Evolutionary conservation across 2,888 invertebrate genomes (phyloP).

Genomic region (Lacanobia oleracea): DNA sequence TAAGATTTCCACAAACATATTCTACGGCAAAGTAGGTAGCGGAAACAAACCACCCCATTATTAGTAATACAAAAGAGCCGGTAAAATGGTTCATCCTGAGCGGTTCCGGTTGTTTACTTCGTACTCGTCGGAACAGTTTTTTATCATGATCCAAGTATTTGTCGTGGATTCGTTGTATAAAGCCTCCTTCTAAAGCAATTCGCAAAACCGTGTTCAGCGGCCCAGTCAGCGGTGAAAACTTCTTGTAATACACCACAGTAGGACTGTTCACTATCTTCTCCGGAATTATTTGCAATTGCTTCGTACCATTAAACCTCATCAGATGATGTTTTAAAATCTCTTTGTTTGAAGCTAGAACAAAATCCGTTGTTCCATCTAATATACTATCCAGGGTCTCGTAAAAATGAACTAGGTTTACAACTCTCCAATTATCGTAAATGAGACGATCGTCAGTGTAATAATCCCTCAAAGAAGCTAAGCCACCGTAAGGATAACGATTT

Average conservation of each 20-base stretch:
- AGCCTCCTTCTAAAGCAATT: constrained; percentile 74
- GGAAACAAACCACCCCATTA: constrained; percentile 73
- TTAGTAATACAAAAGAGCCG: constrained; percentile 70
- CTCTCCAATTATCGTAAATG: constrained; percentile 74
- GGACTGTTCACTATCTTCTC: constrained; percentile 79
- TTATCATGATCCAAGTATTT: constrained; percentile 64
- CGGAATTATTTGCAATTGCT: constrained; percentile 75
- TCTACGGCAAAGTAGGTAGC: constrained; percentile 74
- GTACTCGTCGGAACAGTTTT: constrained; percentile 56
- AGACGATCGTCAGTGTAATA: constrained; percentile 73
- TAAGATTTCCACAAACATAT: constrained; percentile 66
- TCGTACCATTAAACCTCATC: constrained; percentile 68
- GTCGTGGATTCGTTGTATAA: constrained; percentile 68
- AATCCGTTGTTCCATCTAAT: constrained; percentile 71
- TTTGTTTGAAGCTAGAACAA: constrained; percentile 76
- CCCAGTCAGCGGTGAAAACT: constrained; percentile 70
- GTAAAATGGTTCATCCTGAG: constrained; percentile 71
- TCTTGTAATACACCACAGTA: constrained; percentile 76
- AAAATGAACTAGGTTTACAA: constrained; percentile 59
- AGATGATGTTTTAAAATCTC: constrained; percentile 71
- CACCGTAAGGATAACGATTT: constrained; percentile 71
- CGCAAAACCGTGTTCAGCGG: constrained; percentile 71
- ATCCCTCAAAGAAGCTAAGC: constrained; percentile 69
- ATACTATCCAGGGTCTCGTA: constrained; percentile 68
- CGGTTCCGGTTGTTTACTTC: constrained; percentile 41